Evolutionary conservation across 1,140 invertebrate genomes (phyloP).

Genomic region (Druon quercuslanigerum): DNA sequence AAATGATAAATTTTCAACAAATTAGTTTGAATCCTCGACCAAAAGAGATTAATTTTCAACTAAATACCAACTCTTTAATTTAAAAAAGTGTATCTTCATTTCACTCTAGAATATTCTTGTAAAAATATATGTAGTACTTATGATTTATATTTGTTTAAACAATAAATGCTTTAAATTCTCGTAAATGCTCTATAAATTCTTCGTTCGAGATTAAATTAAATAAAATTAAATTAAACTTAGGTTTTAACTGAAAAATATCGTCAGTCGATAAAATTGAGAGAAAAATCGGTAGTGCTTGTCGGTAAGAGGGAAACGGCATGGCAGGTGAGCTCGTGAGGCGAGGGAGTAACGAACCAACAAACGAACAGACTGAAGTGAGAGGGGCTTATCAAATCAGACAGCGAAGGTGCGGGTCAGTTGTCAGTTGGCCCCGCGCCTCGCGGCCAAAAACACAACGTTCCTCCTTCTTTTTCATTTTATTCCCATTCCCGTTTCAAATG

Average conservation of each 20-base stretch:
- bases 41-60: no score
- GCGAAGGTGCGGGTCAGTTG: conserved; percentile 36
- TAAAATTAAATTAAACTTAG: no score
- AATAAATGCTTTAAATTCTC: no score
- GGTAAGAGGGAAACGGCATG: conserved; percentile 40
- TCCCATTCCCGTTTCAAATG: background rate
- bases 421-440: conserved; percentile 53
- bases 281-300: background rate
- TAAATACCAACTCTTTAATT: no score
- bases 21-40: no score
- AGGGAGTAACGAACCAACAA: conserved; percentile 43
- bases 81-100: no score
- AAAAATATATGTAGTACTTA: no score
- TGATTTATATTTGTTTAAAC: no score
- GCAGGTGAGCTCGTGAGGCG: conserved; percentile 47
- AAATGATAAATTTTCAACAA: no score
- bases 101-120: no score
- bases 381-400: conserved; percentile 48
- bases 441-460: conserved; percentile 34
- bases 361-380: conserved; percentile 34
- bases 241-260: background rate
- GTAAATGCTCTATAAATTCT: no score
- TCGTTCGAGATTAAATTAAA: no score
- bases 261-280: conserved; percentile 7
- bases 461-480: background rate